Percentiles rank a stretch among this genome's conserved stretches.
Conservation (phyloP, 2,113 vertebrate species). For the Leptocoma aspasia region DNA sequence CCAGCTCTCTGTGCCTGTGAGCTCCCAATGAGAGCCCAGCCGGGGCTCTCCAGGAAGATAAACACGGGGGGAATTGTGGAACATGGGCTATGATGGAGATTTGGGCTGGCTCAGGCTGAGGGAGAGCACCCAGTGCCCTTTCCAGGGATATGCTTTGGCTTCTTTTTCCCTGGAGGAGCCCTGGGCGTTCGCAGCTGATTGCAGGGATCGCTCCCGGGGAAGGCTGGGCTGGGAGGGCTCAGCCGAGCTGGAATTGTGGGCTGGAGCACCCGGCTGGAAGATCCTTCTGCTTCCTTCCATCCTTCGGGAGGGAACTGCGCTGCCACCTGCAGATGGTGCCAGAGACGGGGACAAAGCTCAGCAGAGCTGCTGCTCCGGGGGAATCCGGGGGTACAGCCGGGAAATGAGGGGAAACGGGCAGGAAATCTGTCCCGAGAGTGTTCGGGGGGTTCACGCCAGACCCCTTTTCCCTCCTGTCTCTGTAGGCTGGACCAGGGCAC, state of each 20-base stretch:
- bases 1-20: background rate
- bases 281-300: background rate
- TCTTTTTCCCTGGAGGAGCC: background rate
- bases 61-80: fast-evolving
- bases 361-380: background rate
- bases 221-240: background rate
- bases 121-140: background rate
- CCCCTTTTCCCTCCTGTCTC: fast-evolving
- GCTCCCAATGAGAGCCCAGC: background rate
- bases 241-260: background rate
- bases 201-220: too few relatives aligned
- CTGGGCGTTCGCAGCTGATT: fast-evolving
- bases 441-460: fast-evolving
- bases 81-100: fast-evolving
- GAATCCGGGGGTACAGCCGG: background rate
- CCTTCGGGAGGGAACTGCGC: fast-evolving
- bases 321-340: constrained; percentile 67
- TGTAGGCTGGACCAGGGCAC: fast-evolving
- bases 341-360: background rate
- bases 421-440: fast-evolving
- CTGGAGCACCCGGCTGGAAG: fast-evolving
- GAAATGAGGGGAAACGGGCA: fast-evolving
- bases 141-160: fast-evolving
- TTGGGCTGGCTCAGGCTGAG: background rate
- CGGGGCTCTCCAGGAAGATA: background rate